A percentile compares a stretch with the other conserved stretches of the same genome.
phyloP scores from a whole-genome alignment of 23 tunicate genomes.

The Botrylloides violaceus region DNA sequence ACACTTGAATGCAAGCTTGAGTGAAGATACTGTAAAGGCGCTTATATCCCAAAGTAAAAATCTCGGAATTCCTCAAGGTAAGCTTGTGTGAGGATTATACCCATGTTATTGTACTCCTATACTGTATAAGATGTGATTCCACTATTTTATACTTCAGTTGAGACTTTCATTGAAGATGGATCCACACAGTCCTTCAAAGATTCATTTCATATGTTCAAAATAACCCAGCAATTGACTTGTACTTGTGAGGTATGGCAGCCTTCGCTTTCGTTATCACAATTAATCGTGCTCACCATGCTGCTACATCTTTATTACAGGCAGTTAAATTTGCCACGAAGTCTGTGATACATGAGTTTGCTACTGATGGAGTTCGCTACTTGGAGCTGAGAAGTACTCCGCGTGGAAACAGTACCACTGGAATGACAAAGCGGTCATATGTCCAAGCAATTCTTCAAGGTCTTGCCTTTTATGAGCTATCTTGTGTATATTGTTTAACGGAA shows the following conservation, averaged over 20 bases:
- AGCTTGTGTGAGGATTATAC: not conserved
- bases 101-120: not conserved
- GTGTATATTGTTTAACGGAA: not conserved
- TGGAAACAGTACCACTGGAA: conserved; percentile 29
- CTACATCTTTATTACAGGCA: not conserved
- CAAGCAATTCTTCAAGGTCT: conserved; percentile 46
- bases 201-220: conserved; percentile 71
- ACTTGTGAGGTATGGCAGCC: conserved; percentile 42
- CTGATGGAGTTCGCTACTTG: conserved; percentile 65
- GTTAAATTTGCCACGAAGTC: conserved; percentile 32
- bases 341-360: conserved; percentile 69
- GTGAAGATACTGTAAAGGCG: conserved; percentile 30
- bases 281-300: too few relatives aligned
- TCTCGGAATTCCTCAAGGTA: not conserved
- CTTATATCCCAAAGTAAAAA: not conserved
- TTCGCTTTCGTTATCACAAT: too few relatives aligned
- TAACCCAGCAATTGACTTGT: conserved; percentile 55
- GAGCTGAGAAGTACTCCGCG: conserved; percentile 92
- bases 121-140: too few relatives aligned
- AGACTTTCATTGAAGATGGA: conserved; percentile 34
- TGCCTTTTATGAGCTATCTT: not conserved
- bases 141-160: not conserved
- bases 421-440: conserved; percentile 52
- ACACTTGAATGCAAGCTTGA: conserved; percentile 86
- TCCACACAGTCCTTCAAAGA: conserved; percentile 54